phyloP scores from a whole-genome alignment of 2,888 invertebrate species.

The Villa cingulata region DNA sequence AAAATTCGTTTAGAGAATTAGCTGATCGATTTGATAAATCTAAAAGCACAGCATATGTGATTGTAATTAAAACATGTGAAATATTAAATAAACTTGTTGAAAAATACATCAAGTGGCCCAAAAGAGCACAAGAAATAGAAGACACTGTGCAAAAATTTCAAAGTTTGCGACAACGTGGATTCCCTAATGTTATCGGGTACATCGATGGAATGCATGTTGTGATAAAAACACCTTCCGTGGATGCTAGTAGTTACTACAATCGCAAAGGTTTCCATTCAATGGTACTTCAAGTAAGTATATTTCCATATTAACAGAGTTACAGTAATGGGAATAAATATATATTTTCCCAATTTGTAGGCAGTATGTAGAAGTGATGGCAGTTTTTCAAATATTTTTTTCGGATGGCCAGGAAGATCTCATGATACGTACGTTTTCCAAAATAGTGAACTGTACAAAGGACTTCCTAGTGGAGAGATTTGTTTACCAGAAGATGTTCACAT shows the following conservation, averaged over 20 bases:
- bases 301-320: neutral
- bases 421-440: neutral
- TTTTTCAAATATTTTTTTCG: neutral
- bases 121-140: no score
- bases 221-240: neutral
- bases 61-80: no score
- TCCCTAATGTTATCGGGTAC: constrained; percentile 1
- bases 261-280: neutral
- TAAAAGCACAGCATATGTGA: no score
- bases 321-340: neutral
- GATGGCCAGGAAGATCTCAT: neutral
- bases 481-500: neutral
- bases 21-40: no score
- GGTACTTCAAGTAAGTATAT: neutral
- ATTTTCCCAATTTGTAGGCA: neutral
- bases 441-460: neutral
- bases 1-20: no score
- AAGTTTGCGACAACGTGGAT: no score
- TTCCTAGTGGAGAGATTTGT: neutral
- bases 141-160: no score
- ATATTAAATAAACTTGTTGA: no score
- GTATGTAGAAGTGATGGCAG: neutral
- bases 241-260: neutral
- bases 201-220: constrained; percentile 2
- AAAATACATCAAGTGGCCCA: no score